phyloP scores from a whole-genome alignment of 2,888 invertebrate species.

The Petrolisthes manimaculis region DNA sequence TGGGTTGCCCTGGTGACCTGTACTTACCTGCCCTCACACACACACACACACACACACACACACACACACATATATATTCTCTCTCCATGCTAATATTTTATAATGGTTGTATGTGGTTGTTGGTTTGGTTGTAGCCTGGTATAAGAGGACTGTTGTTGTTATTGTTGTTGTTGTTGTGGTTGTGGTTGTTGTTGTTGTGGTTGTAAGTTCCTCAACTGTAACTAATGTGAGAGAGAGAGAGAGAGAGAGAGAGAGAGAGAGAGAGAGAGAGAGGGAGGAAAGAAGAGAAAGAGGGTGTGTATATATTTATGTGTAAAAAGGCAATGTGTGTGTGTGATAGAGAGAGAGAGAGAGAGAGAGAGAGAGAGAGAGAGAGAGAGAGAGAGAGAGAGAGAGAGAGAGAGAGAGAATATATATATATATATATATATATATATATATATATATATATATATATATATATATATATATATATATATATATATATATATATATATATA shows the following conservation, averaged over 20 bases:
- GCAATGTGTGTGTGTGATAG: too few relatives aligned
- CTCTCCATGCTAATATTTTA: neutral
- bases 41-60: too few relatives aligned
- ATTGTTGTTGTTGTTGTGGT: neutral
- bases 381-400: neutral
- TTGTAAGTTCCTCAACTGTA: too few relatives aligned
- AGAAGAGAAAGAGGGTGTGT: neutral
- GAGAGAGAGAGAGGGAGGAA: constrained; percentile 22
- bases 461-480: too few relatives aligned
- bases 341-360: neutral
- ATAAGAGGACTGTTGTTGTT: neutral
- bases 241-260: constrained; percentile 19
- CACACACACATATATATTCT: too few relatives aligned
- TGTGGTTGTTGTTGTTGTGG: too few relatives aligned
- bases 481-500: too few relatives aligned
- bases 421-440: too few relatives aligned
- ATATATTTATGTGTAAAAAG: too few relatives aligned
- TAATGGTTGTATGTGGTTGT: neutral
- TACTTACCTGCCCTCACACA: too few relatives aligned
- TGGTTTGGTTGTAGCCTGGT: neutral
- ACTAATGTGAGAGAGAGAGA: constrained; percentile 5
- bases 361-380: neutral
- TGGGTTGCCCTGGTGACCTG: too few relatives aligned
- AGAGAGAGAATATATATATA: neutral
- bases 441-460: too few relatives aligned